Conservation (phyloP, 2,888 invertebrate genomes). For the Metopia argyrocephala region DNA sequence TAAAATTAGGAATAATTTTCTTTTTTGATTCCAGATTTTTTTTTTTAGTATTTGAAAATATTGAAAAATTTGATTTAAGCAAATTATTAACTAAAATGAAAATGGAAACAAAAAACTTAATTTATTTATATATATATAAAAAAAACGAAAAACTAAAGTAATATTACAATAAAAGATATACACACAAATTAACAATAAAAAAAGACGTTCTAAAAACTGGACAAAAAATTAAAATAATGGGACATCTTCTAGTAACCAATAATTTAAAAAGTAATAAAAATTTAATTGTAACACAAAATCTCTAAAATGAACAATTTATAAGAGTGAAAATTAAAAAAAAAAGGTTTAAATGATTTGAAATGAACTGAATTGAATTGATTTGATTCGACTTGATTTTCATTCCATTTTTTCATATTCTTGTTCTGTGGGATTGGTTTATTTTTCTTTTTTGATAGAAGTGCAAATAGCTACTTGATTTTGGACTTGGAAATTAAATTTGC, state of each 20-base stretch:
- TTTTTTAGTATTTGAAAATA: background rate
- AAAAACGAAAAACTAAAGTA: conserved; percentile 20
- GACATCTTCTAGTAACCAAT: background rate
- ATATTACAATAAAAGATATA: conserved; percentile 49
- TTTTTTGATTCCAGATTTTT: background rate
- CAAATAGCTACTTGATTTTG: conserved; percentile 9
- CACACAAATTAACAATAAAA: conserved; percentile 13
- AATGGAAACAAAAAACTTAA: conserved; percentile 17
- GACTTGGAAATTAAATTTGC: conserved; percentile 47
- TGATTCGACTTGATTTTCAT: conserved; percentile 2
- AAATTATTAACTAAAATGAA: no score
- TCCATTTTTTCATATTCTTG: background rate
- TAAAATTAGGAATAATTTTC: conserved; percentile 52
- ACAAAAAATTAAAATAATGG: conserved; percentile 1
- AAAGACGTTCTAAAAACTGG: background rate
- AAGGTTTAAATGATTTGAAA: background rate
- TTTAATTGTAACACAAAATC: background rate
- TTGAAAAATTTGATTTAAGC: no score
- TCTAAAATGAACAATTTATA: background rate
- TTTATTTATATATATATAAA: conserved; percentile 19
- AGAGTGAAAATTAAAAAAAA: background rate
- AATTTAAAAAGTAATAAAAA: background rate
- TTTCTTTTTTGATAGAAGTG: background rate
- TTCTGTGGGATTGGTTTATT: background rate
- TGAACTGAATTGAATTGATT: conserved; percentile 65